A percentile compares a stretch with the other conserved stretches of the same genome.
These are phyloP conservation scores for Strigops habroptila DNA, from an alignment of 2,113 vertebrate species.

Conservation along the genomic window DNA sequence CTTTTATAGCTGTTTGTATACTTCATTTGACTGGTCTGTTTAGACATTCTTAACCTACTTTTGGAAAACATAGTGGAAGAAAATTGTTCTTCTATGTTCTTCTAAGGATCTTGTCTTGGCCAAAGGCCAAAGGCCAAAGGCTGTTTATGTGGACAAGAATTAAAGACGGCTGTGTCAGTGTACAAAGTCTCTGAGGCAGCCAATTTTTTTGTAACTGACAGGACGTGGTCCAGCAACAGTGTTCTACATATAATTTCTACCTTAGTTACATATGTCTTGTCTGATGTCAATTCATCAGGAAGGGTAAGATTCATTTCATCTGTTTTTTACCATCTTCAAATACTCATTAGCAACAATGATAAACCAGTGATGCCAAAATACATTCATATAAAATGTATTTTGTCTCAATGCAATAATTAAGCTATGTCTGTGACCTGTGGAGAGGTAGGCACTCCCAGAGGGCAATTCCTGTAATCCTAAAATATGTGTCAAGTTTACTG, in stretches of 20 bases:
- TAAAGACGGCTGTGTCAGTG: neutral
- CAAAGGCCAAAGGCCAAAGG: neutral
- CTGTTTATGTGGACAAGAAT: neutral
- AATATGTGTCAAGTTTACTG: neutral
- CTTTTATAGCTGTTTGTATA: neutral
- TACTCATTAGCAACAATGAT: neutral
- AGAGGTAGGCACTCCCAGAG: neutral
- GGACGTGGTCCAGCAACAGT: neutral
- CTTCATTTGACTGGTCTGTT: neutral
- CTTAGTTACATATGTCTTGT: neutral
- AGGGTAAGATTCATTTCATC: neutral
- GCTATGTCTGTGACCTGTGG: neutral
- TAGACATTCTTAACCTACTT: neutral
- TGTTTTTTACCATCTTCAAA: neutral
- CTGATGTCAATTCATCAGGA: neutral
- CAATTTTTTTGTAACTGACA: neutral
- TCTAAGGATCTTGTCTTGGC: neutral
- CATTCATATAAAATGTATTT: neutral
- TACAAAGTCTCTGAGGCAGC: neutral
- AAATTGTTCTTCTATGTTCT: neutral
- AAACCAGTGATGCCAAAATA: neutral
- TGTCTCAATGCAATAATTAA: neutral
- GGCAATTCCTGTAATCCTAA: neutral
- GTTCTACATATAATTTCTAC: neutral
- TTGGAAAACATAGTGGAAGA: neutral